Conservation (phyloP, 2,113 vertebrate genomes). For the Alosa alosa region DNA sequence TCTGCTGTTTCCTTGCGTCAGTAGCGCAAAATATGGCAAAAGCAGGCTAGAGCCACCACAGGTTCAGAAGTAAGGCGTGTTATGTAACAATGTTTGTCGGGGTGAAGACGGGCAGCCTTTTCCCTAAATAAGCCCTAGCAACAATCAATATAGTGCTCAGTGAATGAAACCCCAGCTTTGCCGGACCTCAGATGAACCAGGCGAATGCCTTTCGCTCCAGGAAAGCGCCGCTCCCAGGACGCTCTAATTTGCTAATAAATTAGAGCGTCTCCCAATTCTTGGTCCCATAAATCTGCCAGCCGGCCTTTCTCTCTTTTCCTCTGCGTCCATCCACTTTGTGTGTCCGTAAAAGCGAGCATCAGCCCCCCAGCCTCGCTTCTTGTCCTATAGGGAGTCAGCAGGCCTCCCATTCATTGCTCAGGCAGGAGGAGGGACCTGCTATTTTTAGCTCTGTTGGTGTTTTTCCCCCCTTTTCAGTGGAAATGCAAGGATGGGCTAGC, state of each 20-base stretch:
- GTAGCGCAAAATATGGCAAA: neutral
- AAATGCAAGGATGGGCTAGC: neutral
- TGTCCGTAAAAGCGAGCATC: slow-evolving; percentile 11
- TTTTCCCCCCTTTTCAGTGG: neutral
- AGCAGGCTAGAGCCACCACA: neutral
- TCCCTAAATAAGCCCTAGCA: neutral
- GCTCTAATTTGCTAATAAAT: neutral
- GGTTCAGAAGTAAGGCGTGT: neutral
- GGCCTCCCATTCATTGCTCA: neutral
- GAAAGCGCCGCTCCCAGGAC: neutral
- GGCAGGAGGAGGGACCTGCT: slow-evolving; percentile 3
- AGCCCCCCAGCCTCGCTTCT: slow-evolving; percentile 7
- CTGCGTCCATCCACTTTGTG: neutral
- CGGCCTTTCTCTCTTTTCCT: neutral
- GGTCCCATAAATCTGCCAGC: neutral
- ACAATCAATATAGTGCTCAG: neutral
- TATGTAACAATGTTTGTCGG: slow-evolving; percentile 2
- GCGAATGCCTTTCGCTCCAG: neutral
- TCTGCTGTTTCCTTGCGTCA: neutral
- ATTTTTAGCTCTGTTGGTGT: slow-evolving; percentile 12
- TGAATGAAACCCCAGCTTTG: neutral
- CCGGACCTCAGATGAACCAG: slow-evolving; percentile 6
- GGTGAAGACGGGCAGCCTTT: neutral
- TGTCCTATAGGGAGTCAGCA: slow-evolving; percentile 2
- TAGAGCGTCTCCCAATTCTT: neutral